These are phyloP conservation scores for Mythimna impura DNA, from an alignment of 2,888 invertebrate species.

Conservation along the genomic window DNA sequence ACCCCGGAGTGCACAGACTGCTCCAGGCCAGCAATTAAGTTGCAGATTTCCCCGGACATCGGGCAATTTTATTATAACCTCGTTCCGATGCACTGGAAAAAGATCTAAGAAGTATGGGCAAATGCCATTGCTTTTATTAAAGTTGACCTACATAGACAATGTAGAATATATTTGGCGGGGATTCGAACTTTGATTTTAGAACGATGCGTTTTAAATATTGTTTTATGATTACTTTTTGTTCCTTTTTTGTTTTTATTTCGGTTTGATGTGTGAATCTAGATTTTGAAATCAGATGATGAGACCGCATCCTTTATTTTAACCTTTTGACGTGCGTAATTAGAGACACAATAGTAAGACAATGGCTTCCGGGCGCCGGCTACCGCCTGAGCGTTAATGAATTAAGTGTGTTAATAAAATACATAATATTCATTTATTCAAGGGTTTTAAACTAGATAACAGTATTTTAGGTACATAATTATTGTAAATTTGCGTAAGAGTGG, in stretches of 20 bases:
- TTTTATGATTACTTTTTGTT: neutral
- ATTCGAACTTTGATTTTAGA: constrained; percentile 31
- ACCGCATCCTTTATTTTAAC: too few relatives aligned
- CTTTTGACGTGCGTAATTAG: too few relatives aligned
- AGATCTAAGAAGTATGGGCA: constrained; percentile 50
- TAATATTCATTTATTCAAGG: too few relatives aligned
- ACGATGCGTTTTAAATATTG: constrained; percentile 3
- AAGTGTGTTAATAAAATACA: too few relatives aligned
- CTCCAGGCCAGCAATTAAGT: constrained; percentile 61
- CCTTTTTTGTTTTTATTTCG: neutral
- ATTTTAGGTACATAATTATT: too few relatives aligned
- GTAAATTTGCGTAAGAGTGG: too few relatives aligned
- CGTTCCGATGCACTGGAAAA: constrained; percentile 49
- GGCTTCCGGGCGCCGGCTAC: too few relatives aligned
- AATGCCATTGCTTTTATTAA: constrained; percentile 57
- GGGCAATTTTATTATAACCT: constrained; percentile 60
- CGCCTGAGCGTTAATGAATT: too few relatives aligned
- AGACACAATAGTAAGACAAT: too few relatives aligned
- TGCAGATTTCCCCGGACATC: constrained; percentile 64
- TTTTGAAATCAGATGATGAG: too few relatives aligned
- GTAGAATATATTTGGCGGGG: constrained; percentile 33
- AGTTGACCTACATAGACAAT: constrained; percentile 47
- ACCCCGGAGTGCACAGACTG: constrained; percentile 26
- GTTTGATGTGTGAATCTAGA: neutral
- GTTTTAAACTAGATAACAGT: too few relatives aligned